phyloP scores from a whole-genome alignment of 1,140 invertebrate species.

The Lepidurus couesii region DNA sequence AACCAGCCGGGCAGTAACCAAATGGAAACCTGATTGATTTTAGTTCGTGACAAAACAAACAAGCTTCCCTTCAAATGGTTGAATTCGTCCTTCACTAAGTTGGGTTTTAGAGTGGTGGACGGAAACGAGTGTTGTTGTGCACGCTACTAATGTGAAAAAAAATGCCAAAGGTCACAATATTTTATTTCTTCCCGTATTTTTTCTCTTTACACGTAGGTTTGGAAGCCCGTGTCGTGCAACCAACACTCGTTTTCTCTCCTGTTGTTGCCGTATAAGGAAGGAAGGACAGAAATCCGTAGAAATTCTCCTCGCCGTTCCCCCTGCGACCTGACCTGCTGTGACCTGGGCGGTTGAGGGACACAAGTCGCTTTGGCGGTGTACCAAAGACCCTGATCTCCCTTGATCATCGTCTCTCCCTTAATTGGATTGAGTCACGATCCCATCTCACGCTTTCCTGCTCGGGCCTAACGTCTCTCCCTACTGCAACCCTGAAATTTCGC shows the following conservation, averaged over 20 bases:
- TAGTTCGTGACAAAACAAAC: background rate
- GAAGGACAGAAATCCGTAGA: background rate
- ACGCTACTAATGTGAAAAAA: background rate
- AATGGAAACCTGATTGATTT: background rate
- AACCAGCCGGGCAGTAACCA: background rate
- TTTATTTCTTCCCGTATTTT: constrained; percentile 13
- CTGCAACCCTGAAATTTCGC: background rate
- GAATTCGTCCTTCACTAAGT: background rate
- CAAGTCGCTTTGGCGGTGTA: constrained; percentile 15
- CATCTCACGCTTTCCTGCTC: constrained; percentile 4
- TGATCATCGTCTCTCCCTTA: constrained; percentile 21
- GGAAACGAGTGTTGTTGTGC: constrained; percentile 17
- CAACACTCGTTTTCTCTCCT: constrained; percentile 16
- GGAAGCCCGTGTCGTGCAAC: constrained; percentile 11
- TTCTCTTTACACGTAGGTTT: background rate
- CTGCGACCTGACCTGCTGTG: background rate
- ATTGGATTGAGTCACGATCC: constrained; percentile 14
- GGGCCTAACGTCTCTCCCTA: background rate
- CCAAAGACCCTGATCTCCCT: constrained; percentile 17
- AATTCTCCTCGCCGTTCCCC: background rate
- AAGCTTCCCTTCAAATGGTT: background rate
- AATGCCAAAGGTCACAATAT: background rate
- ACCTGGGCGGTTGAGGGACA: constrained; percentile 1
- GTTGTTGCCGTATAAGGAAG: background rate
- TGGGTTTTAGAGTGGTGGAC: background rate